Evolutionary conservation across 2,113 vertebrate genomes (phyloP).

Genomic region (Oncorhynchus kisutch): DNA sequence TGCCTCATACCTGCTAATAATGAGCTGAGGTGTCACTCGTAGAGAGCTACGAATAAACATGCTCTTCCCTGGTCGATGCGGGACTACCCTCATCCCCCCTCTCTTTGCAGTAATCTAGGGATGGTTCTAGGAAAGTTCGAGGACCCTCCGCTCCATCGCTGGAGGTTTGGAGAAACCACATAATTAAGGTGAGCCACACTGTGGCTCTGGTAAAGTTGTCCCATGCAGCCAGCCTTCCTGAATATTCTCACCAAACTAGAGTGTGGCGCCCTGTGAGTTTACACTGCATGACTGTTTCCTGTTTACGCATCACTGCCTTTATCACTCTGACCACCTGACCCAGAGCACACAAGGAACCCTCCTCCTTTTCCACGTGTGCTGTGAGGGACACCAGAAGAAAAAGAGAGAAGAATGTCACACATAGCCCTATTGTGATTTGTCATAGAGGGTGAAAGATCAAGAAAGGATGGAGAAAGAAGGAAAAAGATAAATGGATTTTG

Average conservation of each 20-base stretch:
- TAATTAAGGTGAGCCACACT: conserved; percentile 63
- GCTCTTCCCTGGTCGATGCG: no score
- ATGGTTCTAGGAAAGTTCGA: conserved; percentile 18
- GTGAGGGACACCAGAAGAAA: background rate
- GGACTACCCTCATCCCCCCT: conserved; percentile 16
- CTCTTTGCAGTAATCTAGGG: conserved; percentile 46
- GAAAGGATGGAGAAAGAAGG: no score
- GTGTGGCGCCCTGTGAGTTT: conserved; percentile 22
- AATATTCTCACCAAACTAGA: conserved; percentile 44
- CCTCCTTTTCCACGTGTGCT: conserved; percentile 3
- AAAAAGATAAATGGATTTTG: background rate
- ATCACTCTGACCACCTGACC: background rate
- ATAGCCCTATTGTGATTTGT: background rate
- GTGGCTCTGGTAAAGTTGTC: conserved; percentile 42
- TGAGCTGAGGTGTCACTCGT: conserved; percentile 73
- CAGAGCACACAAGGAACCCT: background rate
- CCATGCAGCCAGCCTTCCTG: conserved; percentile 25
- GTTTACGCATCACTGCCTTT: background rate
- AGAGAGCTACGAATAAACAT: no score
- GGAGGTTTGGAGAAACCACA: conserved; percentile 40
- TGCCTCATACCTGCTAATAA: conserved; percentile 65
- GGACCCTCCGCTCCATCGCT: background rate
- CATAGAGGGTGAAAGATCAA: no score
- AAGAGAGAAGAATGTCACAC: background rate
- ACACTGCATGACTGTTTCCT: background rate